Base-by-base conservation (phyloP, 2,113 vertebrate genomes). In the Zapornia atra region DNA sequence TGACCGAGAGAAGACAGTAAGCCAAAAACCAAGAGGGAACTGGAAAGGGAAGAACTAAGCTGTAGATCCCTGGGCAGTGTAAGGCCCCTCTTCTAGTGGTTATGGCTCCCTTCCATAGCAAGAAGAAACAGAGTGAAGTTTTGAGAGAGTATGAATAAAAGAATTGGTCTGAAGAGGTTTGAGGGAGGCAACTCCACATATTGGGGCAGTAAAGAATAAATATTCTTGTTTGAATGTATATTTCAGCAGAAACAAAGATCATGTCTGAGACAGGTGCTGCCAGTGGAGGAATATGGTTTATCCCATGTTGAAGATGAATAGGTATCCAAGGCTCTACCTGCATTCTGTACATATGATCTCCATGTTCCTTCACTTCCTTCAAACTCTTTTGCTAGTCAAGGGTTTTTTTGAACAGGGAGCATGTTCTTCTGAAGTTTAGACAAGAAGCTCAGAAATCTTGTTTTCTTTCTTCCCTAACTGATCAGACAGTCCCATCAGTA, bases 351-450 rank as follows among this genome's bases (percentile, higher is more conserved):
- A 2, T 28, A 40, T 2, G 7, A 28, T 11, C 12, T 59, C 50
- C 10, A 15, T 36, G 46, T 14, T n/a, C 24, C 34, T 85, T 59
- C 1, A 0, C 12, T 61, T 84, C 44, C 17, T 10, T 69, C 50
- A 36, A 72, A 25, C 19, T 53, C 5, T 40, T 90, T 80, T 54
- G 31, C 4, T 68, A 25, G 18, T 46, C 15, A 20, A 40, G 12
- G 7, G 12, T 73, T 21, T 29, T 40, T 53, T 56, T 65, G 11
- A 42, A 34, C 53, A 76, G n/a, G 33, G 33, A 76, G 20, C n/a
- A 48, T 0, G 0, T 25, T n/a, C 25, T 25, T n/a, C 25, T 59
- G n/a, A 75, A 64, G 68, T 46, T 61, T 36, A 14, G 20, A 11
- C 46, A 42, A 40, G 9, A 71, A 15, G 26, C 14, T 53, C 51